These are phyloP conservation scores for Nasalis larvatus DNA, from an alignment of 2,113 vertebrate genomes.

Conservation along the genomic window DNA sequence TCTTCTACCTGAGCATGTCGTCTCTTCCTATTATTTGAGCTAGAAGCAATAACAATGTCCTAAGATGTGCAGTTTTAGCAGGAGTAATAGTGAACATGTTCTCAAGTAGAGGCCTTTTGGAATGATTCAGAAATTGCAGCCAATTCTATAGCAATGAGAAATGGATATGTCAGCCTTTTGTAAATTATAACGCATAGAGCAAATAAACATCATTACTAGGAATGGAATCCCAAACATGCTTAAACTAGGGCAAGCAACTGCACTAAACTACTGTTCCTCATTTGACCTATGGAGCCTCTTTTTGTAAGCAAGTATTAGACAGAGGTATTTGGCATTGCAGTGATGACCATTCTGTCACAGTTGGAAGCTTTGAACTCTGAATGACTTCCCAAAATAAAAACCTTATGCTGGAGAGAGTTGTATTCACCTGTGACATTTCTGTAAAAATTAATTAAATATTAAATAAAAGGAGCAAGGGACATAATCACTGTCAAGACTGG, in stretches of 20 bases:
- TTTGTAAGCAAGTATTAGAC: not conserved
- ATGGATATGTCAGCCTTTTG: not conserved
- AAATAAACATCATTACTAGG: not conserved
- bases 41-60: conserved; percentile 44
- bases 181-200: not conserved
- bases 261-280: not conserved
- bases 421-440: not conserved
- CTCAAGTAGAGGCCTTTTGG: conserved; percentile 3
- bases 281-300: not conserved
- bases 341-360: not conserved
- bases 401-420: not conserved
- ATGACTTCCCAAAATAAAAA: conserved; percentile 17
- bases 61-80: conserved; percentile 4
- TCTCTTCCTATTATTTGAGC: conserved; percentile 35
- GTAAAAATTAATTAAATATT: conserved; percentile 19
- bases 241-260: not conserved
- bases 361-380: not conserved
- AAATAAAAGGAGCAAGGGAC: not conserved
- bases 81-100: not conserved
- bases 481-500: not conserved
- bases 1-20: not conserved
- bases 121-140: conserved; percentile 1
- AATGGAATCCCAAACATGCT: not conserved
- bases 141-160: not conserved
- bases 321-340: not conserved